These are phyloP conservation scores for Eilema caniola DNA, from an alignment of 2,888 invertebrate species.

Conservation along the genomic window DNA sequence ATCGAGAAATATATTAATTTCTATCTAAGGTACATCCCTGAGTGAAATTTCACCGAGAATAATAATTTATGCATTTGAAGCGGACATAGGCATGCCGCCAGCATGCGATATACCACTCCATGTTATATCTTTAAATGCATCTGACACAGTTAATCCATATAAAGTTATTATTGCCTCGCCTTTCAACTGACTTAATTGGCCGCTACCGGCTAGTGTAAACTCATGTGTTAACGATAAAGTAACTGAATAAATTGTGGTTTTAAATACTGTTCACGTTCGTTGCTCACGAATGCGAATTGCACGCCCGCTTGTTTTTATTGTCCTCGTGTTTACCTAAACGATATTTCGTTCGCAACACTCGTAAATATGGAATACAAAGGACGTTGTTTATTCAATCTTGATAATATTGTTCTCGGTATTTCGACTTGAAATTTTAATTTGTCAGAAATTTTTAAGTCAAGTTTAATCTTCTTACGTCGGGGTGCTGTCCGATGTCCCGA, in stretches of 20 bases:
- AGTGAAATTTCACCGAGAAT: constrained; percentile 60
- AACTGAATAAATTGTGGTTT: constrained; percentile 76
- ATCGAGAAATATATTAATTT: constrained; percentile 67
- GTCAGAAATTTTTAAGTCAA: constrained; percentile 66
- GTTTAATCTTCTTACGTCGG: constrained; percentile 65
- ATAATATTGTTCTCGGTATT: constrained; percentile 70
- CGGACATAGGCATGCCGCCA: constrained; percentile 61
- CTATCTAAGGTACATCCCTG: constrained; percentile 60
- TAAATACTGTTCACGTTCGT: constrained; percentile 69
- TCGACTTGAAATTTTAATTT: constrained; percentile 75
- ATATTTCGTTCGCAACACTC: constrained; percentile 69
- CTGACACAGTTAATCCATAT: constrained; percentile 82
- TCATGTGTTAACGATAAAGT: constrained; percentile 76
- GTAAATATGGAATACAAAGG: constrained; percentile 74
- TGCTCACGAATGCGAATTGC: constrained; percentile 69
- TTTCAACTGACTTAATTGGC: constrained; percentile 79
- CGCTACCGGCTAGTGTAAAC: constrained; percentile 77
- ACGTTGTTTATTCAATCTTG: constrained; percentile 72
- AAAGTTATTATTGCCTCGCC: constrained; percentile 80
- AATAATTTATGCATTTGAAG: constrained; percentile 72
- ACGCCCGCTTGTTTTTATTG: constrained; percentile 71
- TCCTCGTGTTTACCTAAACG: constrained; percentile 73
- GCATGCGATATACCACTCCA: constrained; percentile 67
- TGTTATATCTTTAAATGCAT: constrained; percentile 75
- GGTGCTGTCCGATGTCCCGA: constrained; percentile 60